Evolutionary conservation across 2,113 vertebrate genomes (phyloP).

Genomic region (Rissa tridactyla): DNA sequence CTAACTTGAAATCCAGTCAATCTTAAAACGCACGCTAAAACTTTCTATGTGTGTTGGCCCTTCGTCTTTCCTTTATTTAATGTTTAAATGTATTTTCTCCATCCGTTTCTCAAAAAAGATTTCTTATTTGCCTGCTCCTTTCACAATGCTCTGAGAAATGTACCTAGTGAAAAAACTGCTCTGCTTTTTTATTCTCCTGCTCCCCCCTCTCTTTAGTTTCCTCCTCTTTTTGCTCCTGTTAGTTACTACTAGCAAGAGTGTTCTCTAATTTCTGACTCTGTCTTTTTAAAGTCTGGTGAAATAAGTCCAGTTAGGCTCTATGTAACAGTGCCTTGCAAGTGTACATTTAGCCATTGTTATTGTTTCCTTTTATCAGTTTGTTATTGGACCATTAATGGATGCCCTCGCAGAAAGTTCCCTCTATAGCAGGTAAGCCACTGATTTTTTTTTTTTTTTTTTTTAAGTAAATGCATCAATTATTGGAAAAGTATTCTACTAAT

Average conservation of each 20-base stretch:
- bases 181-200: neutral
- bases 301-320: neutral
- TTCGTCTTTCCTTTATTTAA: neutral
- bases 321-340: neutral
- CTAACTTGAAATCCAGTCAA: neutral
- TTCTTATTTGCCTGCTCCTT: neutral
- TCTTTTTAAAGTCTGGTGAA: neutral
- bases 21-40: neutral
- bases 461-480: neutral
- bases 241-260: neutral
- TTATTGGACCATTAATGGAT: conserved; percentile 89
- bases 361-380: conserved; percentile 73
- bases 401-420: conserved; percentile 89
- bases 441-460: neutral
- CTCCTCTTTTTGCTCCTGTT: neutral
- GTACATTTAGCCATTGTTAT: neutral
- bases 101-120: neutral
- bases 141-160: neutral
- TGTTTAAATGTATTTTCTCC: neutral
- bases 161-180: neutral
- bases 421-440: conserved; percentile 81
- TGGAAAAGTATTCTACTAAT: neutral
- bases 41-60: neutral
- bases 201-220: neutral
- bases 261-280: neutral